Conservation (phyloP, 2,888 invertebrate genomes). For the Lepidocyrtoides sp. region DNA sequence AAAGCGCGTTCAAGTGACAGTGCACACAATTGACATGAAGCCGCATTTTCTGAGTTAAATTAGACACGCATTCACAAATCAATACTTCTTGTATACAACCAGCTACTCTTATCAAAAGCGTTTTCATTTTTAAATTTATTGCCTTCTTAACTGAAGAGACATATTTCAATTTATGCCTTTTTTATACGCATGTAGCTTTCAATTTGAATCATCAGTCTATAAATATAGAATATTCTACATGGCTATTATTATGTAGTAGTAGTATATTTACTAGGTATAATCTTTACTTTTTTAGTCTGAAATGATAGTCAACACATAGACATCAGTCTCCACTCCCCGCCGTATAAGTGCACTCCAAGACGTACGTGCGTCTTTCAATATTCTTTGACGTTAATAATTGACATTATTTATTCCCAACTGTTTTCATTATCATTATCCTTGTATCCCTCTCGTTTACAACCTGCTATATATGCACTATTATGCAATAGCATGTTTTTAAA, state of each 20-base stretch:
- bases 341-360: neutral
- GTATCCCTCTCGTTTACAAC: neutral
- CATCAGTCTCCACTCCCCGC: too few species aligned
- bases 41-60: too few species aligned
- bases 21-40: neutral
- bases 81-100: neutral
- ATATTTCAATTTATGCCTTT: neutral
- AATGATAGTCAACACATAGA: too few species aligned
- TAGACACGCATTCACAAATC: too few species aligned
- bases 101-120: neutral
- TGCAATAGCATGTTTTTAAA: constrained; percentile 54
- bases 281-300: too few species aligned
- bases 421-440: constrained; percentile 35
- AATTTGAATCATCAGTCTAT: neutral
- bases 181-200: too few species aligned
- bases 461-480: neutral
- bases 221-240: too few species aligned
- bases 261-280: too few species aligned
- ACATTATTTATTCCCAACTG: constrained; percentile 55
- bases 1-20: neutral
- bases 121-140: neutral
- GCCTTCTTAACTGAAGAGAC: too few species aligned
- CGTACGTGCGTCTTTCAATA: constrained; percentile 15
- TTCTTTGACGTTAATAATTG: constrained; percentile 31
- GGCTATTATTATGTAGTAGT: too few species aligned